Conservation (phyloP, 1,140 invertebrate species). For the Archivesica marissinica region DNA sequence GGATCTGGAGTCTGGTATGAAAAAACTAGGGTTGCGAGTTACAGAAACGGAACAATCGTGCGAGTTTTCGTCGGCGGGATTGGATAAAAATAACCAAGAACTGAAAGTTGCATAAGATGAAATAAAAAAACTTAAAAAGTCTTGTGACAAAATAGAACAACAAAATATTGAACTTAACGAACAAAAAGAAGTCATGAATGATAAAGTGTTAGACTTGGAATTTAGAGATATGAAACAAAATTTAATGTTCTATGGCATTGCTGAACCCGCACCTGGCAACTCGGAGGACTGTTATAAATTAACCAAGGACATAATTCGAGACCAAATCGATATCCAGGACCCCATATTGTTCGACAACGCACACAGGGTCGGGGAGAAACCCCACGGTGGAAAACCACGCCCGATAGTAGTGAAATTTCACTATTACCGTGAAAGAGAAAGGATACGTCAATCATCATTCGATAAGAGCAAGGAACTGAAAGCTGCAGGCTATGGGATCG, state of each 20-base stretch:
- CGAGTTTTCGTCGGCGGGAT: no score
- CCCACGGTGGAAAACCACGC: not conserved
- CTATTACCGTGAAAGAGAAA: not conserved
- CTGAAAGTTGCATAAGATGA: no score
- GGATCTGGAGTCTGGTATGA: no score
- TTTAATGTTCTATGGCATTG: not conserved
- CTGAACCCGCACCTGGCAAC: not conserved
- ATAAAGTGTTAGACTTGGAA: not conserved
- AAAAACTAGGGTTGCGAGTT: no score
- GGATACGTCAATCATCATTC: not conserved
- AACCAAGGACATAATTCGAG: not conserved
- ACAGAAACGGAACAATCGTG: no score
- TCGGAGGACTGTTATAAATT: not conserved
- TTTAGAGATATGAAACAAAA: conserved; percentile 1
- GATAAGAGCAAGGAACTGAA: not conserved
- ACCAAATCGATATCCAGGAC: not conserved
- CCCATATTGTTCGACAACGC: no score
- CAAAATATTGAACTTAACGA: no score
- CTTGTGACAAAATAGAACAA: no score
- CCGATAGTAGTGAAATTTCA: not conserved
- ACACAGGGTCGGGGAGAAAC: not conserved
- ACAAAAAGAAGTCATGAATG: not conserved
- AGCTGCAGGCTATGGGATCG: conserved; percentile 9
- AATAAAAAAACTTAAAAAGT: no score
- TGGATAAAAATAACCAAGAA: no score